Evolutionary conservation across 2,797 vertebrate species (phyloP).

Genomic region (Myotis vivesi): DNA sequence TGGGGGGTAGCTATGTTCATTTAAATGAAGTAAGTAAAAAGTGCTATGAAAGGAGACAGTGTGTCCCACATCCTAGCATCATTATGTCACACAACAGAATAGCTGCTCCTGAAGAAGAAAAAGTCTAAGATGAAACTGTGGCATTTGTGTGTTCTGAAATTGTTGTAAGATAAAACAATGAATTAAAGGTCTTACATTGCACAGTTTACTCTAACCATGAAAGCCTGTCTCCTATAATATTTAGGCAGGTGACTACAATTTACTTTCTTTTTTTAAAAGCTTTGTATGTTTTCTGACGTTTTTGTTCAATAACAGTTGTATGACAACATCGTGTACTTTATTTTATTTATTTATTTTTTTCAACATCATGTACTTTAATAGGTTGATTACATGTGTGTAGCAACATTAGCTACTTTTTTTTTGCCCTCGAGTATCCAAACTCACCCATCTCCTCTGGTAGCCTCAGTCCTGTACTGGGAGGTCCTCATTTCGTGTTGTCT

Average conservation of each 20-base stretch:
- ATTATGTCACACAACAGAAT: neutral
- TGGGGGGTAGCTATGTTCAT: neutral
- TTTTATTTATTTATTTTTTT: too few relatives aligned
- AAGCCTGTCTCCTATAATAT: neutral
- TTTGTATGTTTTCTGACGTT: neutral
- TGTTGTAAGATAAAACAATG: slow-evolving; percentile 11
- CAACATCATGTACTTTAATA: neutral
- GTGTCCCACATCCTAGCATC: accelerated
- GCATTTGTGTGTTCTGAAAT: neutral
- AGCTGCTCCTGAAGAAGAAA: neutral
- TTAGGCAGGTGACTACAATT: slow-evolving; percentile 10
- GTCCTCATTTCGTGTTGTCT: accelerated
- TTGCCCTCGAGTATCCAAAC: neutral
- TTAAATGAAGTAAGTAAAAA: slow-evolving; percentile 24
- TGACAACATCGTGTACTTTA: neutral
- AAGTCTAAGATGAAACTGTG: neutral
- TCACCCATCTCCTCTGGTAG: neutral
- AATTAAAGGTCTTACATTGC: neutral
- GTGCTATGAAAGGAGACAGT: neutral
- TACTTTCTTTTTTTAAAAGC: neutral
- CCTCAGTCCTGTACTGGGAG: accelerated
- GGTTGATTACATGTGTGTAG: neutral
- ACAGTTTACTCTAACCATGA: slow-evolving; percentile 16
- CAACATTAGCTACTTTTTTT: neutral
- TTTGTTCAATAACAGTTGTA: slow-evolving; percentile 20